Percentiles rank a stretch among this genome's conserved stretches.
These are phyloP conservation scores for Phlogophora meticulosa DNA, from an alignment of 2,888 invertebrate genomes.

Conservation along the genomic window DNA sequence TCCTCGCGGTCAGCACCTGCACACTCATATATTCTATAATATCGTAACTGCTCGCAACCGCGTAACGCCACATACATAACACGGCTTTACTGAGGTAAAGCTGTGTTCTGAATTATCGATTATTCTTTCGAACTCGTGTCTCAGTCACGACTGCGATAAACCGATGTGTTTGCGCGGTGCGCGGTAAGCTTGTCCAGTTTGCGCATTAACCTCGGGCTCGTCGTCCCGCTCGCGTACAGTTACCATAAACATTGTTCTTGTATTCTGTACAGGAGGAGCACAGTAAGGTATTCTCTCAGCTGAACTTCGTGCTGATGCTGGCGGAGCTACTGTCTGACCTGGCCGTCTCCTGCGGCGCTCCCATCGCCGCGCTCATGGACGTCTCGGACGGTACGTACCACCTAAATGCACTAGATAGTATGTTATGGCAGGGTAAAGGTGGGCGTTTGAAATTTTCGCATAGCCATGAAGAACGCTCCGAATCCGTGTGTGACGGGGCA, in stretches of 20 bases:
- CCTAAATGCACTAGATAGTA: neutral
- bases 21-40: neutral
- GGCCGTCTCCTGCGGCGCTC: conserved; percentile 95
- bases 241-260: neutral
- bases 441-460: too few relatives aligned
- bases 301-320: conserved; percentile 98
- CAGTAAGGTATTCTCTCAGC: conserved; percentile 98
- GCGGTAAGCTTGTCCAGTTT: neutral
- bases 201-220: conserved; percentile 57
- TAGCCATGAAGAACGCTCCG: too few relatives aligned
- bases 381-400: conserved; percentile 80
- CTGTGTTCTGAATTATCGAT: too few relatives aligned
- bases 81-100: too few relatives aligned
- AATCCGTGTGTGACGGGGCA: too few relatives aligned
- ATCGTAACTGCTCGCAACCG: too few relatives aligned
- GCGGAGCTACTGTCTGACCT: conserved; percentile 98
- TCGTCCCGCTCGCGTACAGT: neutral
- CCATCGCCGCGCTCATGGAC: conserved; percentile 93
- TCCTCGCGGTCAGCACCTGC: conserved; percentile 94
- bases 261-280: conserved; percentile 94
- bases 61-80: too few relatives aligned
- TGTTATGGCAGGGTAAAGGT: too few relatives aligned
- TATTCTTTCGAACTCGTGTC: too few relatives aligned
- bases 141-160: too few relatives aligned
- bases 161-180: neutral